These are phyloP conservation scores for Oasisia sp. DNA, from an alignment of 2,888 invertebrate species.

Conservation along the genomic window DNA sequence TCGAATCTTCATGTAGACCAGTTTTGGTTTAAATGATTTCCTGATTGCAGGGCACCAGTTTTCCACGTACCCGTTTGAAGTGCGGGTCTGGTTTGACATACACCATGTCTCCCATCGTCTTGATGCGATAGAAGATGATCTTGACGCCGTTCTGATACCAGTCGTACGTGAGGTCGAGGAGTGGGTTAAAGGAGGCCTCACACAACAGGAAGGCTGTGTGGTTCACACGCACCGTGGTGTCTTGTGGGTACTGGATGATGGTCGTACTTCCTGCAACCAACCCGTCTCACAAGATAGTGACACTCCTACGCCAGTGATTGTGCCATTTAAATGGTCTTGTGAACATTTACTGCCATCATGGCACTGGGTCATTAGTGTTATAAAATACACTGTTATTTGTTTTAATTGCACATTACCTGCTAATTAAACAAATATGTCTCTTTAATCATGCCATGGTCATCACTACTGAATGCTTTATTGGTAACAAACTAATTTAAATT, in stretches of 20 bases:
- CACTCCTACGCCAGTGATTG: too few relatives aligned
- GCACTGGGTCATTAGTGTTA: too few relatives aligned
- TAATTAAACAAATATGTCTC: too few relatives aligned
- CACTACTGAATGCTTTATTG: too few relatives aligned
- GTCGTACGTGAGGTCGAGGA: conserved; percentile 51
- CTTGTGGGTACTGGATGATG: conserved; percentile 44
- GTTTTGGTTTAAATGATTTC: background rate
- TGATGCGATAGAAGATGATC: conserved; percentile 25
- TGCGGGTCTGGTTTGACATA: conserved; percentile 43
- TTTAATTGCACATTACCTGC: too few relatives aligned
- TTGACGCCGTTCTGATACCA: conserved; percentile 56
- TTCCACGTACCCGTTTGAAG: conserved; percentile 38
- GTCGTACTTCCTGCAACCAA: conserved; percentile 37
- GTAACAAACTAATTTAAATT: too few relatives aligned
- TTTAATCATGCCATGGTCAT: too few relatives aligned
- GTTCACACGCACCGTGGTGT: conserved; percentile 49
- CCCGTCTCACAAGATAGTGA: background rate
- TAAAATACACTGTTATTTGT: too few relatives aligned
- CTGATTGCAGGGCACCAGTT: conserved; percentile 20
- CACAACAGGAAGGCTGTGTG: conserved; percentile 55
- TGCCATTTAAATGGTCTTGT: too few relatives aligned
- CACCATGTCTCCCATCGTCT: conserved; percentile 30
- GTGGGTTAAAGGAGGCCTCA: conserved; percentile 49
- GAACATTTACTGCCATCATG: too few relatives aligned
- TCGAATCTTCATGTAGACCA: too few relatives aligned